Evolutionary conservation across 2,113 vertebrate genomes (phyloP), one percentile per base, ranked within the genome.

Genomic region (Pterocles burchelli): DNA sequence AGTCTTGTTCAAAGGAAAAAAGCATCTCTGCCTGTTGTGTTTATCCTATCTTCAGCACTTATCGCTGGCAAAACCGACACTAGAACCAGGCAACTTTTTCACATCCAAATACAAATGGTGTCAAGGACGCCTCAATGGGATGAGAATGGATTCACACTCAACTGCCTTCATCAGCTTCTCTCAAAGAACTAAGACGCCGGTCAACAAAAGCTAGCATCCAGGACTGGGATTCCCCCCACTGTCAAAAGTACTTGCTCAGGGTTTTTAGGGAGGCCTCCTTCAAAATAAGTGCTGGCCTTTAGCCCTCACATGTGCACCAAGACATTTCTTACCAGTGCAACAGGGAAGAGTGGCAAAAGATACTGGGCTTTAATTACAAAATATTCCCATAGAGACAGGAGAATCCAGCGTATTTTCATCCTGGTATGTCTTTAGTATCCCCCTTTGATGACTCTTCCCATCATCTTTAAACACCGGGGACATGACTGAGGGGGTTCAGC

Each of bases 161-260:
- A 45, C 59, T 52, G 28, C n/a, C 41, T 52, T 73, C 67, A 25
- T 62, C 54, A 49, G 41, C 33, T 85, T 31, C 58, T 90, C 49
- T 52, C 46, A 61, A 77, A 70, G 31, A 7, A 28, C 7, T 6
- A 55, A 73, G 55, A 61, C 20, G 2, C 0, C 0, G 10, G 28
- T 31, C 36, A 81, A n/a, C 0, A 1, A 81, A 71, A 78, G 52
- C 36, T 19, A 29, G 41, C 14, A n/a, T 13, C 41, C 46, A 54
- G 36, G 41, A 8, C 41, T 46, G 10, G 33, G n/a, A 14, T 52
- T 80, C 20, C 34, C 21, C 36, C 20, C 25, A 22, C 43, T 52
- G n/a, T 11, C 19, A 52, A 36, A 66, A 2, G 1, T 31, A 25
- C 31, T 72, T 65, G 48, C 25, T 49, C 12, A 9, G n/a, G 41